These are phyloP conservation scores for Astyanax mexicanus DNA, from an alignment of 2,797 vertebrate genomes.

Conservation along the genomic window DNA sequence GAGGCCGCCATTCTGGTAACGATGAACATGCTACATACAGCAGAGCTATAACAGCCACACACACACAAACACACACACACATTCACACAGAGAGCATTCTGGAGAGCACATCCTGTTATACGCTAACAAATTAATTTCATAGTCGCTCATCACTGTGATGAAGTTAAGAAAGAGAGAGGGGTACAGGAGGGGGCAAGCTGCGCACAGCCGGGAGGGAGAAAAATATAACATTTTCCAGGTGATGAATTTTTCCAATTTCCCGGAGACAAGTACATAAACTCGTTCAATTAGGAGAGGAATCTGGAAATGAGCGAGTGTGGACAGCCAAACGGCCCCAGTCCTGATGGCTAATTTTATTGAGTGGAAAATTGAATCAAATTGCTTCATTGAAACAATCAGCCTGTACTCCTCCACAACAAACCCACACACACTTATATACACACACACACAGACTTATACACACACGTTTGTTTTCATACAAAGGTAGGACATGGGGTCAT, in stretches of 20 bases:
- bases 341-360: constrained; percentile 98
- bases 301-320: constrained; percentile 85
- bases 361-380: constrained; percentile 99
- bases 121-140: constrained; percentile 84
- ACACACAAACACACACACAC: not conserved
- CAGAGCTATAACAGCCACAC: constrained; percentile 8
- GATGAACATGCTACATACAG: constrained; percentile 35
- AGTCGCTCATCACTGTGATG: constrained; percentile 90
- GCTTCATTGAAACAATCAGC: constrained; percentile 93
- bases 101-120: constrained; percentile 57
- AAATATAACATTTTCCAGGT: constrained; percentile 95
- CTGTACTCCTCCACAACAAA: constrained; percentile 53
- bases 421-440: constrained; percentile 4
- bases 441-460: constrained; percentile 10
- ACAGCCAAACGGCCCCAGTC: constrained; percentile 75
- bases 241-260: constrained; percentile 96
- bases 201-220: constrained; percentile 85
- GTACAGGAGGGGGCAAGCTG: constrained; percentile 63
- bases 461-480: not conserved
- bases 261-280: constrained; percentile 91
- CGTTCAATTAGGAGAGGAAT: constrained; percentile 89
- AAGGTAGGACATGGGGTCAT: not conserved
- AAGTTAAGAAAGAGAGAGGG: constrained; percentile 76
- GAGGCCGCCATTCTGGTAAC: constrained; percentile 21
- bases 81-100: constrained; percentile 35